Evolutionary conservation across 2,797 vertebrate genomes (phyloP).

Genomic region (Girardinus metallicus): DNA sequence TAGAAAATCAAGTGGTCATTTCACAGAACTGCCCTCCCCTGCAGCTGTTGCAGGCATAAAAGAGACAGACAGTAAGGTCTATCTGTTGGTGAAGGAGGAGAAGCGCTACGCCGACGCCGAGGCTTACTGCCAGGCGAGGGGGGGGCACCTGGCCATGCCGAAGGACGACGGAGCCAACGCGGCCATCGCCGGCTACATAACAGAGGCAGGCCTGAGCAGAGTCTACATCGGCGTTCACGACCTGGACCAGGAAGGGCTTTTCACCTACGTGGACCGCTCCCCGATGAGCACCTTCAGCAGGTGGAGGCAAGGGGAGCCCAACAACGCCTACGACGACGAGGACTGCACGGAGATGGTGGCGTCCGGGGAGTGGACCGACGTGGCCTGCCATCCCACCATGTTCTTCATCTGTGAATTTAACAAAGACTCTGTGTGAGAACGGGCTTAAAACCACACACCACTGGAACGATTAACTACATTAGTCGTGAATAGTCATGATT

Average conservation of each 20-base stretch:
- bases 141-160: conserved; percentile 95
- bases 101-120: conserved; percentile 91
- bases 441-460: too few species aligned
- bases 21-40: conserved; percentile 97
- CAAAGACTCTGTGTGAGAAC: conserved; percentile 84
- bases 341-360: conserved; percentile 96
- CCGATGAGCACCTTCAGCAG: conserved; percentile 95
- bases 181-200: conserved; percentile 89
- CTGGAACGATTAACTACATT: too few species aligned
- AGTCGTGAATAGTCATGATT: too few species aligned
- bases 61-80: conserved; percentile 94
- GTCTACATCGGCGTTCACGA: conserved; percentile 96
- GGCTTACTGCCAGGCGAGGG: conserved; percentile 89
- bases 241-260: conserved; percentile 90
- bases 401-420: conserved; percentile 98
- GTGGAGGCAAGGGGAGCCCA: conserved; percentile 94
- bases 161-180: conserved; percentile 90
- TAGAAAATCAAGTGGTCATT: conserved; percentile 94
- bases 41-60: conserved; percentile 98
- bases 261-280: conserved; percentile 90
- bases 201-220: conserved; percentile 88
- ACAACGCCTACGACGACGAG: conserved; percentile 94
- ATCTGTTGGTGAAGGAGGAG: conserved; percentile 98
- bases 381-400: conserved; percentile 93
- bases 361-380: conserved; percentile 96